Percentiles rank a stretch among this genome's conserved stretches.
phyloP scores from a whole-genome alignment of 2,797 vertebrate species.

The Aselliscus stoliczkanus region DNA sequence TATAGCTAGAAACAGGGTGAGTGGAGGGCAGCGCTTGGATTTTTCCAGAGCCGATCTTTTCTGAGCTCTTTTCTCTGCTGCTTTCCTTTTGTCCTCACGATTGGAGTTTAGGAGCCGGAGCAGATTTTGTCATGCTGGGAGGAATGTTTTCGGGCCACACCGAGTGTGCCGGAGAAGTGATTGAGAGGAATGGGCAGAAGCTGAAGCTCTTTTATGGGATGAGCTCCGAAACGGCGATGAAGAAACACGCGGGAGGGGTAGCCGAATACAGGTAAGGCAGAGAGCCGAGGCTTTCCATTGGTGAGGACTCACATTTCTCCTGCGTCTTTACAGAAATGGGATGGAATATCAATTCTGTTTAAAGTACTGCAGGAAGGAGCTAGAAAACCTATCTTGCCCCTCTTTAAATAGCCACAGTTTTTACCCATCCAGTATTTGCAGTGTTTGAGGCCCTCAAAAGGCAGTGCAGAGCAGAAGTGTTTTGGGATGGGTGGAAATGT shows the following conservation, averaged over 20 bases:
- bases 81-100: background rate
- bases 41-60: background rate
- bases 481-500: background rate
- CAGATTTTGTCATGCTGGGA: constrained; percentile 99
- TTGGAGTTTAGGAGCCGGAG: constrained; percentile 88
- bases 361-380: background rate
- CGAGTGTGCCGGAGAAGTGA: constrained; percentile 93
- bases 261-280: constrained; percentile 94
- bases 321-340: background rate
- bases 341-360: rapidly evolving
- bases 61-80: background rate
- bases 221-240: constrained; percentile 99
- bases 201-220: constrained; percentile 98
- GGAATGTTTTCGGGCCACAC: constrained; percentile 98
- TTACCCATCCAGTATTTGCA: background rate
- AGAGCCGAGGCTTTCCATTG: rapidly evolving
- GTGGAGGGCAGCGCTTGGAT: rapidly evolving
- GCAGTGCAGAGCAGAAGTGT: background rate
- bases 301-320: background rate
- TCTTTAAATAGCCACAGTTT: background rate
- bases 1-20: rapidly evolving
- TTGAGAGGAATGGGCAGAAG: constrained; percentile 95
- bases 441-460: background rate
- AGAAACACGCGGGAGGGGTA: constrained; percentile 94
- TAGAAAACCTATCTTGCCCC: background rate